A percentile compares a stretch with the other conserved stretches of the same genome.
Evolutionary conservation across 2,113 vertebrate genomes (phyloP).

Genomic region (Siniperca chuatsi): DNA sequence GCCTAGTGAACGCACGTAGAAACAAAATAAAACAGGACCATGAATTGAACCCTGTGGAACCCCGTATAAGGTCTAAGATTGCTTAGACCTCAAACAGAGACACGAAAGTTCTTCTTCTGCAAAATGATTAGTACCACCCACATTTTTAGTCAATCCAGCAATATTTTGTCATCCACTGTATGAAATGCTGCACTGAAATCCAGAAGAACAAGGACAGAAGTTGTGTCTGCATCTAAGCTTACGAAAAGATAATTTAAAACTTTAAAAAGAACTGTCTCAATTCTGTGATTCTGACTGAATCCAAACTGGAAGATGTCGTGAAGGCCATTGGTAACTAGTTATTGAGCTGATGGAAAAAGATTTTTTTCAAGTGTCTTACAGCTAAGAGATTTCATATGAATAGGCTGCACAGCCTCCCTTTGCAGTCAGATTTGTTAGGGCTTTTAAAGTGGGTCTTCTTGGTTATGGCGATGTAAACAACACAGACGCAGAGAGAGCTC

Average conservation of each 20-base stretch:
- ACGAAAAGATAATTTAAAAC: neutral
- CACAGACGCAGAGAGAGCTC: neutral
- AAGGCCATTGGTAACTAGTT: neutral
- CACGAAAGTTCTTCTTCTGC: neutral
- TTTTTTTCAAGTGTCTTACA: neutral
- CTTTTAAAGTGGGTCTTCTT: neutral
- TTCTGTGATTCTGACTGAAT: neutral
- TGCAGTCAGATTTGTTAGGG: neutral
- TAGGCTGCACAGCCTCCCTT: neutral
- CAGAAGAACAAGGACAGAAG: neutral
- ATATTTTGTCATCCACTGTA: neutral
- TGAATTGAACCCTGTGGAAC: slow-evolving; percentile 9
- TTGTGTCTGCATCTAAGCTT: neutral
- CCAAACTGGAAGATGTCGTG: neutral
- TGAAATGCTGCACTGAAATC: neutral
- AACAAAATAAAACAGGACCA: neutral
- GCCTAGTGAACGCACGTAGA: neutral
- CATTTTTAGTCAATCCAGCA: neutral
- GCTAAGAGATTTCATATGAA: neutral
- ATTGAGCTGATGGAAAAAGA: neutral
- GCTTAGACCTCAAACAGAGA: neutral
- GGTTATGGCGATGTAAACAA: slow-evolving; percentile 9
- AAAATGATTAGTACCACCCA: neutral
- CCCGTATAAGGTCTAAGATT: neutral
- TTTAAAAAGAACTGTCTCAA: neutral